Evolutionary conservation across 2,113 vertebrate species (phyloP), one percentile per base, ranked within the genome.

Genomic region (Notechis scutatus): DNA sequence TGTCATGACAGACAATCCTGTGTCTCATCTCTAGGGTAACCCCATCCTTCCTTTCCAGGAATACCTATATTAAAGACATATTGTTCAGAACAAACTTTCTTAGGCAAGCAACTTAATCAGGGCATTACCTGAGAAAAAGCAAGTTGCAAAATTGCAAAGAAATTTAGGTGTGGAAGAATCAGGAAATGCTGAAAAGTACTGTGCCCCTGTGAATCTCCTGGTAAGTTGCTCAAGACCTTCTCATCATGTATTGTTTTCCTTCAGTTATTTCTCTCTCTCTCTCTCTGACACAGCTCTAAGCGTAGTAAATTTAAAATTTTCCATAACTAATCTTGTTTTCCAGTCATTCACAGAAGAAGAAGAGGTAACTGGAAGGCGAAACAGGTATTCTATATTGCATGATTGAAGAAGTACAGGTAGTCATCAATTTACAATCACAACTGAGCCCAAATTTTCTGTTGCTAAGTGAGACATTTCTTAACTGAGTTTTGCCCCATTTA

Each of bases 131-230:
- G 34, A 61, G 20, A 88, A 21, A 23, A 9, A 91, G 54, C 55
- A 87, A 81, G 34, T 45, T 87, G 54, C 59, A 34, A 81, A 81
- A 42, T 81, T 57, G 34, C 15, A 24, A 81, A 81, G 50, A 86
- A 24, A 42, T 52, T 39, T 29, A 52, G 56, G 74, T 50, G 57
- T 90, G 91, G 7, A 14, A 1, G 0, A 21, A 57, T 88, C 69
- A 57, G 42, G 55, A 90, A 95, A 85, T 11, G 29, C 8, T 93
- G 34, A 94, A 85, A 69, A 94, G 54, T 21, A 34, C 57, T 34
- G 15, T 91, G 88, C 34, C 23, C 47, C 47, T 3, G 12, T 57
- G 18, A 34, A 92, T 52, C 88, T 94, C 59, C 86, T 90, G 85
- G 12, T 39, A 34, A 15, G 18, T 88, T 87, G 4, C 2, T 91